Base-by-base conservation (phyloP, 2,113 vertebrate genomes). In the Pelvicachromis taeniatus region DNA sequence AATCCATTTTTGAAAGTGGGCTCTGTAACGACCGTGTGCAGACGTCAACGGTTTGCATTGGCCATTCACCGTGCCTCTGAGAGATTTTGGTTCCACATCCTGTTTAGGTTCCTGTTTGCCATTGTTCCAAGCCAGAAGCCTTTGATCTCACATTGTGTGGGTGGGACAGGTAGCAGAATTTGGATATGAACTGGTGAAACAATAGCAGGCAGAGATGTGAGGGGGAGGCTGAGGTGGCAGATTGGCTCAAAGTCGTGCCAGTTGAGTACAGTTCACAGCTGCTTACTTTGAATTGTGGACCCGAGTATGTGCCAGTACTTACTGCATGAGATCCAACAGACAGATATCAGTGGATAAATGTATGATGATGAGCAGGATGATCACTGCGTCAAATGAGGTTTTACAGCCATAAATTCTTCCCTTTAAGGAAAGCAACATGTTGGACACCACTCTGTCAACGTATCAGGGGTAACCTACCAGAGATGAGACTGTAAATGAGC, bases 1-100 rank as follows among this genome's bases (percentile, higher is more conserved):
- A 85, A 19, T 31, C n/a, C 35, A 19, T 50, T 87, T 80, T 85
- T 77, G 77, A 80, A 88, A 83, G 59, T 4, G 56, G 26, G 26
- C 48, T 33, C 50, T 45, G 54, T 55, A 21, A 77, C 13, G 42
- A 53, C 80, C 12, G 23, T 82, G 80, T 48, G n/a, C 7, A 42
- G 86, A 88, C 21, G 75, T 87, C 89, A 92, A 85, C 50, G 81
- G 45, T 80, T 85, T 5, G 63, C 73, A 29, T 61, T 23, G 54
- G 42, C 86, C 77, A 91, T 88, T 92, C 85, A 61, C 56, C 63
- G 21, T 5, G 16, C 81, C 80, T 85, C 83, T 82, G 83, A 80
- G 73, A 68, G 78, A 92, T 90, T 84, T 78, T 38, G 77, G 45
- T 86, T 89, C 83, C 81, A 90, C 86, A 92, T 94, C 94, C 92